phyloP scores from a whole-genome alignment of 2,797 vertebrate species.

The Parambassis ranga region DNA sequence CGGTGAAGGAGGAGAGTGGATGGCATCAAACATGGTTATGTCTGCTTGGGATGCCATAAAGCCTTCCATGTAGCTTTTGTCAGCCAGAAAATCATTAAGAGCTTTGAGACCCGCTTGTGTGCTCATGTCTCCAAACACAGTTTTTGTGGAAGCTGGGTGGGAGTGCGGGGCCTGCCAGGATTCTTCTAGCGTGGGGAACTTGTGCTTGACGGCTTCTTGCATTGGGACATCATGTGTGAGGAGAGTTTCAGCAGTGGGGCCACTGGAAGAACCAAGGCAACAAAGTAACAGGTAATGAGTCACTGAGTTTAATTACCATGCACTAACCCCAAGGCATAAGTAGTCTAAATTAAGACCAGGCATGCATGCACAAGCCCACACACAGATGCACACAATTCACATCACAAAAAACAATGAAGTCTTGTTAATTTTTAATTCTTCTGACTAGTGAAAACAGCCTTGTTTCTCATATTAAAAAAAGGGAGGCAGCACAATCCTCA shows the following conservation, averaged over 20 bases:
- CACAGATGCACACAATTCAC: constrained; percentile 31
- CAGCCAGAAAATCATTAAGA: constrained; percentile 88
- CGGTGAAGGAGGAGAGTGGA: constrained; percentile 82
- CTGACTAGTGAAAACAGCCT: constrained; percentile 20
- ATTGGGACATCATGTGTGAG: constrained; percentile 57
- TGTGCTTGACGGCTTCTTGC: constrained; percentile 61
- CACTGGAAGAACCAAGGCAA: constrained; percentile 80
- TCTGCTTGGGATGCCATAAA: constrained; percentile 90
- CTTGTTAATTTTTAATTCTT: constrained; percentile 57
- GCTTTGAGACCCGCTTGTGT: constrained; percentile 84
- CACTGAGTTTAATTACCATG: constrained; percentile 38
- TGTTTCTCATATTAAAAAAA: constrained; percentile 8
- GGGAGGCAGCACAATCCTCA: neutral
- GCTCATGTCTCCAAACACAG: constrained; percentile 92
- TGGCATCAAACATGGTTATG: constrained; percentile 84
- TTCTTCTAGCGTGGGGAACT: neutral
- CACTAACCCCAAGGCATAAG: constrained; percentile 29
- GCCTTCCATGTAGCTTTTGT: constrained; percentile 94
- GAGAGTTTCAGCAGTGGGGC: constrained; percentile 58
- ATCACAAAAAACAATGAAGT: constrained; percentile 44
- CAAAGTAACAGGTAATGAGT: constrained; percentile 68
- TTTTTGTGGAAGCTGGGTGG: constrained; percentile 57
- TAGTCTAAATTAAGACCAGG: constrained; percentile 29
- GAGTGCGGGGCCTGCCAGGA: neutral
- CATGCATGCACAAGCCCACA: constrained; percentile 38